Evolutionary conservation across 2,888 invertebrate species (phyloP).

Genomic region (Harmothoe impar): DNA sequence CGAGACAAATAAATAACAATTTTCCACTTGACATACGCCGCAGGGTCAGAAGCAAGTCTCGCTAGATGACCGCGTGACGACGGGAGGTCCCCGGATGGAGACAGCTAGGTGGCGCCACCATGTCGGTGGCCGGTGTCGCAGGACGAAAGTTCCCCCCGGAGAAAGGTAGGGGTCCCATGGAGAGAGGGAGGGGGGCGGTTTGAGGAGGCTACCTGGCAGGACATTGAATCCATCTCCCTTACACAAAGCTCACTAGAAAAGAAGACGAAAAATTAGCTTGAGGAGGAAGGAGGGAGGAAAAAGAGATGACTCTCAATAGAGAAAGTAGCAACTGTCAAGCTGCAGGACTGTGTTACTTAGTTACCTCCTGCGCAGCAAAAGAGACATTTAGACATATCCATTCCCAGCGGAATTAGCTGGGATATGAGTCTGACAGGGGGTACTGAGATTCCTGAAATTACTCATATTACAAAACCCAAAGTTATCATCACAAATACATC

Average conservation of each 20-base stretch:
- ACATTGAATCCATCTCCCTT: background rate
- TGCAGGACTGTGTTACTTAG: background rate
- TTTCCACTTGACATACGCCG: constrained; percentile 59
- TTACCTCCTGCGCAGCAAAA: background rate
- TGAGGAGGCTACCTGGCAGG: background rate
- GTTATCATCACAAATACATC: too few relatives aligned
- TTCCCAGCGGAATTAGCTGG: background rate
- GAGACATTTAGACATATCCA: background rate
- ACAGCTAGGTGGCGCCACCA: constrained; percentile 56
- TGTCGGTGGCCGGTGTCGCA: constrained; percentile 46
- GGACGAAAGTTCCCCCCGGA: constrained; percentile 6
- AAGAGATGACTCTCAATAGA: background rate
- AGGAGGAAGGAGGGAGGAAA: background rate
- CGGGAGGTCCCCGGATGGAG: constrained; percentile 45
- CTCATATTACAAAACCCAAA: background rate
- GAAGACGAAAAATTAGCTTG: background rate
- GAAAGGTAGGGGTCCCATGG: background rate
- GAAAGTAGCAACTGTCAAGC: constrained; percentile 16
- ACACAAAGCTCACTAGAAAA: background rate
- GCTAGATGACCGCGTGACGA: background rate
- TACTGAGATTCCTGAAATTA: background rate
- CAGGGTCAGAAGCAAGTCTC: constrained; percentile 59
- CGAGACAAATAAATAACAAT: constrained; percentile 57
- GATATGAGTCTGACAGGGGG: background rate
- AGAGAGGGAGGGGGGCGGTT: background rate